Evolutionary conservation across 1,140 invertebrate genomes (phyloP), one percentile per base, ranked within the genome.

Genomic region (Globodera ellingtonae): DNA sequence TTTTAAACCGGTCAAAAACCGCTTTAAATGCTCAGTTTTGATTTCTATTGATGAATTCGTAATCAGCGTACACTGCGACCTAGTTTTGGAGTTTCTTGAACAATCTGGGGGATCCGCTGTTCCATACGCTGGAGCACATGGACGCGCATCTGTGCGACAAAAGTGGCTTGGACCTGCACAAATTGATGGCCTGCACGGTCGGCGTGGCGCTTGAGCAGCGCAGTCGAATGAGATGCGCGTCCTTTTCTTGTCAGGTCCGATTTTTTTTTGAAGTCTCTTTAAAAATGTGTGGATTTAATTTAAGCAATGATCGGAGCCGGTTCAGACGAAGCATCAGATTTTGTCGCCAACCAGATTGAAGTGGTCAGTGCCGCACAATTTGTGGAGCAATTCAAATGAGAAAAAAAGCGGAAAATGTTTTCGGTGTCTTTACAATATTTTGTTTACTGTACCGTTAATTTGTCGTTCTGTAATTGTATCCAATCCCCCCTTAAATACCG

Each of bases 371-470:
- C 56, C 5, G 56, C 13, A 10, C 56, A 62, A 62, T 62, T 62
- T 62, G 56, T 62, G 56, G 56, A 62, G 56, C 56, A 62, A 62
- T 62, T 62, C 56, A 62, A 62, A 62, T 62, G 15, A 62, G 18
- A n/a, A 62, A 18, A 18, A 62, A 59, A 5, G 8, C 21, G 13
- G 15, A 15, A 15, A 18, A 62, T 52, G 50, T 35, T 35, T 35
- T 3, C 35, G 35, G 35, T 35, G 35, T 35, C 35, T 3, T 35
- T 35, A 35, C 35, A 35, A 35, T 35, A 35, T 35, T 35, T 35
- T 35, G 35, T 35, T 35, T 35, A 35, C 35, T 35, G 35, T 35
- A 35, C 35, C 35, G 35, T 35, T 35, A 2, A 0, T 35, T 35
- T 35, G 35, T 35, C 35, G 50, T 52, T 52, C 10, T 9, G 50